Evolutionary conservation across 2,797 vertebrate genomes (phyloP), one percentile per base, ranked within the genome.

Genomic region (Leuciscus waleckii): DNA sequence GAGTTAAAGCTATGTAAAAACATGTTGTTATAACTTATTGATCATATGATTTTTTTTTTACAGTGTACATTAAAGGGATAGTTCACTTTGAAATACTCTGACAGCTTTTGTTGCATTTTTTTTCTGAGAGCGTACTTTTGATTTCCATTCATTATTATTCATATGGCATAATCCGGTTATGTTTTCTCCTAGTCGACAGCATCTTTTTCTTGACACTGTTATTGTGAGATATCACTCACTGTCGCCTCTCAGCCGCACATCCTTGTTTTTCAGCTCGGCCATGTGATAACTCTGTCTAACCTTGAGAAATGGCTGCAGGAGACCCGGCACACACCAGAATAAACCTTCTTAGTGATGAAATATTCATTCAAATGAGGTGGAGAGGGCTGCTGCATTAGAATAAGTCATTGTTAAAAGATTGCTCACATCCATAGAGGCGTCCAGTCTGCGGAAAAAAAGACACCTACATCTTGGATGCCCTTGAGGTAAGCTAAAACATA

Each of bases 351-450:
- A 77, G 61, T 78, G 86, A 91, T 91, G 63, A 92, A 94, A 94
- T 93, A 93, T 92, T 93, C 90, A 93, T 94, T 94, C 86, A 92
- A 93, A 92, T 91, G 88, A 92, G 87, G 90, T 88, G 92, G 92
- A 91, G 92, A 92, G 89, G 90, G 89, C 89, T 88, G 88, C 90
- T 87, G 91, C 92, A 94, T 92, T 91, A 93, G 90, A 94, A 95
- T 92, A 92, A 92, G 90, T 90, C 85, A 82, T 91, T 90, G 92
- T 94, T 92, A 92, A 93, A 65, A 93, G 92, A 95, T 92, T 92
- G 93, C 92, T 82, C 92, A 93, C 92, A 94, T 93, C 92, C 91
- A 91, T 92, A 87, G 84, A 91, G 93, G 91, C 91, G 92, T 91
- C 93, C 93, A 93, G 93, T 92, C n/a, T n/a, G n/a, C n/a, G n/a